These are phyloP conservation scores for Carterocephalus palaemon DNA, from an alignment of 2,888 invertebrate genomes.

Conservation along the genomic window DNA sequence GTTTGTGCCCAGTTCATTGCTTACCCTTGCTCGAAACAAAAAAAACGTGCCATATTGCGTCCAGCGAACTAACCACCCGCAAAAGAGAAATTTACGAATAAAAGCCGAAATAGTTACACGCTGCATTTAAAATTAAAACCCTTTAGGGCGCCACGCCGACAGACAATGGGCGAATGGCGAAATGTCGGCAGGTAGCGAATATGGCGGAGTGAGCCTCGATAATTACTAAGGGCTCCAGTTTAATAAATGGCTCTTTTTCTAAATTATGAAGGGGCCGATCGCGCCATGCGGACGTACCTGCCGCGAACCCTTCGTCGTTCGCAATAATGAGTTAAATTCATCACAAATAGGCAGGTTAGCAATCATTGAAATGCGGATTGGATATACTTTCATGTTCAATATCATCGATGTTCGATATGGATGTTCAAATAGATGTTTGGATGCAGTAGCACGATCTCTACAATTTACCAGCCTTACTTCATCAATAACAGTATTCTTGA, in stretches of 20 bases:
- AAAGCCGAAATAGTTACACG: slow-evolving; percentile 75
- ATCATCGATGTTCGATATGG: too few relatives aligned
- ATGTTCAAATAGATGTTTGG: too few relatives aligned
- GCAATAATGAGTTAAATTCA: slow-evolving; percentile 54
- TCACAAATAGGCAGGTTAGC: slow-evolving; percentile 25
- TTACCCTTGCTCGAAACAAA: slow-evolving; percentile 65
- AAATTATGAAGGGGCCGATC: slow-evolving; percentile 73
- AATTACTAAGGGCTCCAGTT: slow-evolving; percentile 74
- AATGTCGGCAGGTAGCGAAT: slow-evolving; percentile 78
- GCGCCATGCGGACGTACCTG: slow-evolving; percentile 77
- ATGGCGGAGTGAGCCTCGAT: slow-evolving; percentile 68
- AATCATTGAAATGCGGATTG: too few relatives aligned
- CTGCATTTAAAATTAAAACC: slow-evolving; percentile 77
- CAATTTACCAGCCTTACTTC: too few relatives aligned
- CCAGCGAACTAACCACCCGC: slow-evolving; percentile 73
- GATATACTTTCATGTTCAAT: too few relatives aligned
- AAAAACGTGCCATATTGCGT: slow-evolving; percentile 74
- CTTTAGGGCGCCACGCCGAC: slow-evolving; percentile 79
- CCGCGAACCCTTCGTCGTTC: slow-evolving; percentile 63
- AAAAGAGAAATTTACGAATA: slow-evolving; percentile 76
- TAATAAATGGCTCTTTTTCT: slow-evolving; percentile 78
- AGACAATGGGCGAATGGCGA: slow-evolving; percentile 77
- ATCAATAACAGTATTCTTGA: too few relatives aligned
- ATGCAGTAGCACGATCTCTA: too few relatives aligned
- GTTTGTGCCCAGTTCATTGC: slow-evolving; percentile 69